Conservation (phyloP, 2,888 invertebrate genomes). For the Philereme vetulata region DNA sequence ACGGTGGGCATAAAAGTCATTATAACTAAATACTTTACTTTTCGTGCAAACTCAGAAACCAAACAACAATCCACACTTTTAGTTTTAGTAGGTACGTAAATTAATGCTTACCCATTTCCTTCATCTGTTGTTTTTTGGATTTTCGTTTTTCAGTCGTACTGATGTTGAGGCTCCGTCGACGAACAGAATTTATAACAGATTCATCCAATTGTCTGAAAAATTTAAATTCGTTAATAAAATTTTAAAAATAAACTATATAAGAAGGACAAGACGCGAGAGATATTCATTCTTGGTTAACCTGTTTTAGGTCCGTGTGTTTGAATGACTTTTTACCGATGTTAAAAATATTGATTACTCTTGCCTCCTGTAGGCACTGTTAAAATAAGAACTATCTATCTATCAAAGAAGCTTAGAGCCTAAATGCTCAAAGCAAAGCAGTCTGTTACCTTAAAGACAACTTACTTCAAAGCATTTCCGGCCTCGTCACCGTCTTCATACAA, state of each 20-base stretch:
- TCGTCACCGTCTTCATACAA: slow-evolving; percentile 92
- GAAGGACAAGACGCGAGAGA: no score
- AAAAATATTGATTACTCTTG: no score
- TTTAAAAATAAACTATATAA: no score
- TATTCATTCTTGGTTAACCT: no score
- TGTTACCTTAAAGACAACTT: slow-evolving; percentile 35
- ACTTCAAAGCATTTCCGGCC: slow-evolving; percentile 84
- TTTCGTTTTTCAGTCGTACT: slow-evolving; percentile 89
- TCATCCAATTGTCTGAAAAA: slow-evolving; percentile 85
- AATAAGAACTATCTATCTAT: no score
- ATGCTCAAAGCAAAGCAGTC: slow-evolving; percentile 18
- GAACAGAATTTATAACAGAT: slow-evolving; percentile 88
- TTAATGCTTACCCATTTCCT: slow-evolving; percentile 87
- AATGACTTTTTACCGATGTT: no score
- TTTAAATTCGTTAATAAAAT: neutral
- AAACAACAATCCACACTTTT: slow-evolving; percentile 31
- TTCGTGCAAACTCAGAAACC: slow-evolving; percentile 19
- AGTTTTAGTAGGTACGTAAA: neutral
- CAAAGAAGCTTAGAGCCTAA: no score
- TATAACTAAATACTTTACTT: neutral
- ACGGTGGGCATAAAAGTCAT: neutral
- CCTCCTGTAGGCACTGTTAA: no score
- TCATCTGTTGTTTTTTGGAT: slow-evolving; percentile 83
- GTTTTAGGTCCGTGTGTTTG: no score
- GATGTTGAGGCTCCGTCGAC: slow-evolving; percentile 75